phyloP scores from a whole-genome alignment of 2,888 invertebrate genomes.

The Pristionchus maxplancki region DNA sequence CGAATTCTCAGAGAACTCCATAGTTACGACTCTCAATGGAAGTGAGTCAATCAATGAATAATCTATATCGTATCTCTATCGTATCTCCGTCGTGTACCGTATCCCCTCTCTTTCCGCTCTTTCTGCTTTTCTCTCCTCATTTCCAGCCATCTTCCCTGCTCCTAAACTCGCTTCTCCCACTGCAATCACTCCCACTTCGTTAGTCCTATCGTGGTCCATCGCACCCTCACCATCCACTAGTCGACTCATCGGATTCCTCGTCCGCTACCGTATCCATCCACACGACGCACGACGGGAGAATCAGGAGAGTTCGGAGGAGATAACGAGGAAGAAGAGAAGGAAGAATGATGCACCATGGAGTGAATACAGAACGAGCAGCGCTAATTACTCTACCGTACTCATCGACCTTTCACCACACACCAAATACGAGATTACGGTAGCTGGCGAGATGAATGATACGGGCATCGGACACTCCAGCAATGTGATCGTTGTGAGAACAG shows the following conservation, averaged over 20 bases:
- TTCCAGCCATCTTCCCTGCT: slow-evolving; percentile 50
- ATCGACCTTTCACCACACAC: slow-evolving; percentile 80
- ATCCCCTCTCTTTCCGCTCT: neutral
- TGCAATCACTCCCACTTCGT: slow-evolving; percentile 41
- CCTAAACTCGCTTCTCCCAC: slow-evolving; percentile 14
- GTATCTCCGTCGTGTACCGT: slow-evolving; percentile 48
- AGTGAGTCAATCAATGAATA: slow-evolving; percentile 81
- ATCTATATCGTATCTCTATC: slow-evolving; percentile 36
- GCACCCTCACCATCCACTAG: neutral
- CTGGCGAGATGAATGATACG: slow-evolving; percentile 91
- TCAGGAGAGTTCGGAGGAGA: slow-evolving; percentile 28
- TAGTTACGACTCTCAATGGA: slow-evolving; percentile 91
- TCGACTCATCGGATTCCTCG: slow-evolving; percentile 23
- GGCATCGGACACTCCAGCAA: slow-evolving; percentile 95
- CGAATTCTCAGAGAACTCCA: slow-evolving; percentile 93
- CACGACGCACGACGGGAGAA: neutral
- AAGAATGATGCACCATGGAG: slow-evolving; percentile 37
- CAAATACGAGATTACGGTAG: slow-evolving; percentile 95
- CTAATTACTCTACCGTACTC: slow-evolving; percentile 56
- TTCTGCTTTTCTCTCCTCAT: neutral
- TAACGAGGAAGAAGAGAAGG: slow-evolving; percentile 37
- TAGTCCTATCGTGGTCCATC: slow-evolving; percentile 39
- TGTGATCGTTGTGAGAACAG: slow-evolving; percentile 92
- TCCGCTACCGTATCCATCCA: slow-evolving; percentile 48
- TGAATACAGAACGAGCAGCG: slow-evolving; percentile 47